phyloP scores from a whole-genome alignment of 1,140 invertebrate genomes.

The Lordiphosa clarofinis region DNA sequence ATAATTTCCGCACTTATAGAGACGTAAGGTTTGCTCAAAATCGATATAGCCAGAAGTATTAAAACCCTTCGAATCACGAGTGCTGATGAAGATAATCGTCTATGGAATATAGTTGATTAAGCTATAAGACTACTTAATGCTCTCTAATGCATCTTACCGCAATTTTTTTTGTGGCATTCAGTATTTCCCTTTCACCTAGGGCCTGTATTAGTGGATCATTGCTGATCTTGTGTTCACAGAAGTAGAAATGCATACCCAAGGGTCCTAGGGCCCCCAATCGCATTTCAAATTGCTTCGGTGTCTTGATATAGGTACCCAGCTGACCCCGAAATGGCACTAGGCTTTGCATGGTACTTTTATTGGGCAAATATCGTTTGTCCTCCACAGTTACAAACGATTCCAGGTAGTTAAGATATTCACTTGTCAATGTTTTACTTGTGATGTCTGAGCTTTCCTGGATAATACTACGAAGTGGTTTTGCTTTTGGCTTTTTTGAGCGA shows the following conservation, averaged over 20 bases:
- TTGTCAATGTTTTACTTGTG: not conserved
- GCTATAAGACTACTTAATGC: too few relatives aligned
- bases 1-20: not conserved
- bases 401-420: conserved; percentile 10
- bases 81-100: conserved; percentile 31
- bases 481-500: too few relatives aligned
- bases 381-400: conserved; percentile 9
- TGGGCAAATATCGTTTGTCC: conserved; percentile 12
- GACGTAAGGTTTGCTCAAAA: conserved; percentile 25
- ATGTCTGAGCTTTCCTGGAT: too few relatives aligned
- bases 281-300: conserved; percentile 5
- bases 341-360: not conserved
- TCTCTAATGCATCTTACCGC: conserved; percentile 7
- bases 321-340: not conserved
- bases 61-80: conserved; percentile 19
- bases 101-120: not conserved
- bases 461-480: too few relatives aligned
- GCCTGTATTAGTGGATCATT: conserved; percentile 17
- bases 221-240: not conserved
- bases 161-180: conserved; percentile 8
- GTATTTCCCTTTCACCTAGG: conserved; percentile 2
- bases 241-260: not conserved
- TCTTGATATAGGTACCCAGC: conserved; percentile 5
- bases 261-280: not conserved
- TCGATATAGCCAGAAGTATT: conserved; percentile 31